Base-by-base conservation (phyloP, 1,140 invertebrate species). In the Zaprionus africanus region DNA sequence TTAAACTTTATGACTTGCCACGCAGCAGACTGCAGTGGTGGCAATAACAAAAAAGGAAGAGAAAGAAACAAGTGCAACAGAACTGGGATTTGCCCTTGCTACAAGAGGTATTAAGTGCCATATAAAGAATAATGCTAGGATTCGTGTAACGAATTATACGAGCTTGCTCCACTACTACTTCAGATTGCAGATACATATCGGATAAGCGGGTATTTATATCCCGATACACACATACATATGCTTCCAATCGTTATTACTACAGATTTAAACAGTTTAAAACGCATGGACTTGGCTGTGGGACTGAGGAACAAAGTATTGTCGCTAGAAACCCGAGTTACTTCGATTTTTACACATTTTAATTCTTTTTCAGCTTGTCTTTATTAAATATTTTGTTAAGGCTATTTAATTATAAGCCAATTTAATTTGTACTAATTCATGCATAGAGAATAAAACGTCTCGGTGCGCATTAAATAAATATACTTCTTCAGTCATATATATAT, bases 1-100 rank as follows among this genome's bases (percentile, higher is more conserved):
- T 90, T 90, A 90, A 90, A 90, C 81, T 90, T 90, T 90, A 90
- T 90, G 85, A 90, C 85, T 90, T 90, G 72, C 79, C 81, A 78
- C 61, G 62, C 69, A 83, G 64, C 68, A 53, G 41, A 56, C 41
- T 46, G 41, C 41, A 46, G 41, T 46, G n/a, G 6, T 46, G 3
- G 41, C 41, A 46, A 46, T 46, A 46, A 46, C 41, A 46, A 46
- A 46, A 60, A 64, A 49, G 22, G 57, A 66, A 34, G 24, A 38
- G 41, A 53, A 59, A 43, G 5, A 17, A 17, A 46, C 41, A 46
- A 46, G 41, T n/a, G 41, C 41, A 67, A 60, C 66, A 81, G 81
- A 77, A 85, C 84, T 66, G 82, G 84, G 84, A 87, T 87, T 87
- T 87, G 84, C 81, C 78, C 63, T 69, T 88, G 88, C 84, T 75